Percentiles rank a stretch among this genome's conserved stretches.
Conservation (phyloP, 2,888 invertebrate genomes). For the Gryllus longicercus region DNA sequence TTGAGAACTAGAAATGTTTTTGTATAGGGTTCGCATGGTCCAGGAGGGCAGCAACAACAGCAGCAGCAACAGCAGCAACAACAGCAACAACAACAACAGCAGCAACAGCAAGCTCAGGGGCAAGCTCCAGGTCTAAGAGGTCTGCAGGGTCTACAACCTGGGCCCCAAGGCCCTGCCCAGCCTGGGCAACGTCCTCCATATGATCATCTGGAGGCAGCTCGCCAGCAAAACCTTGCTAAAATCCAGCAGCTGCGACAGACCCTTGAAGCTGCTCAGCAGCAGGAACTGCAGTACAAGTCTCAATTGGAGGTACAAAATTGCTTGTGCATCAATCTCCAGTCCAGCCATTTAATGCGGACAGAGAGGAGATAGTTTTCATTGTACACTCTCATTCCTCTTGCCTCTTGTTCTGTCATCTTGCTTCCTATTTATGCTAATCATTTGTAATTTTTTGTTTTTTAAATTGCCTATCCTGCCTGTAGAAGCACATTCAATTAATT, state of each 20-base stretch:
- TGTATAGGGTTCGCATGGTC: constrained; percentile 38
- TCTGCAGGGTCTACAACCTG: constrained; percentile 31
- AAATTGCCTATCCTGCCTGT: too few relatives aligned
- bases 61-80: constrained; percentile 47
- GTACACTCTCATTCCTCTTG: too few relatives aligned
- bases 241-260: constrained; percentile 74
- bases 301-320: constrained; percentile 58
- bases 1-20: not conserved
- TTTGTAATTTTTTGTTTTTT: too few relatives aligned
- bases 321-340: not conserved
- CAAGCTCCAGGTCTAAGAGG: constrained; percentile 33
- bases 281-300: constrained; percentile 72
- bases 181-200: constrained; percentile 46
- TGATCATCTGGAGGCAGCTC: constrained; percentile 65
- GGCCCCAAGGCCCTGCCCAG: constrained; percentile 29
- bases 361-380: too few relatives aligned
- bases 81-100: constrained; percentile 43
- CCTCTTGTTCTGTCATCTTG: too few relatives aligned
- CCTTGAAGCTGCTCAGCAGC: constrained; percentile 74
- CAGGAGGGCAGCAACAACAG: constrained; percentile 42
- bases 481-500: too few relatives aligned
- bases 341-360: too few relatives aligned
- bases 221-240: constrained; percentile 75
- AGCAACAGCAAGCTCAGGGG: constrained; percentile 39
- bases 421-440: too few relatives aligned